Evolutionary conservation across 2,888 invertebrate genomes (phyloP).

Genomic region (Drosophila algonquin): DNA sequence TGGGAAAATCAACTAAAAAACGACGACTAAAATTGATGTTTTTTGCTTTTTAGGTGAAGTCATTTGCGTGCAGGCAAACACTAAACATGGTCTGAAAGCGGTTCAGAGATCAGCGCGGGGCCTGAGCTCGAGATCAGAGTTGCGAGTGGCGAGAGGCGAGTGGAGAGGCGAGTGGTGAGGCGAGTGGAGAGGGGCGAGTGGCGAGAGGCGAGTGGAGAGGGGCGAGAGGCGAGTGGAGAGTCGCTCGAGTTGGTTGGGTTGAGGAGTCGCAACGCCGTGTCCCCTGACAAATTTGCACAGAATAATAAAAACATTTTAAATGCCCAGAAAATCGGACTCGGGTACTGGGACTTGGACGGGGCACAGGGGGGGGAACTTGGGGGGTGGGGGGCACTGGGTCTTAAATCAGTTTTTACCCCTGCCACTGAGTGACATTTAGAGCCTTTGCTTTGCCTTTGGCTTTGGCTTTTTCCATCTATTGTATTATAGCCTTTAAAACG

Average conservation of each 20-base stretch:
- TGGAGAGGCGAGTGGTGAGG: background rate
- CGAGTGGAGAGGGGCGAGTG: background rate
- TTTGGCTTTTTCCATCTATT: background rate
- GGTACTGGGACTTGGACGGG: background rate
- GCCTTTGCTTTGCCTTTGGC: constrained; percentile 28
- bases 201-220: constrained; percentile 15
- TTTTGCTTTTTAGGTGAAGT: constrained; percentile 49
- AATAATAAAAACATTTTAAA: constrained; percentile 53
- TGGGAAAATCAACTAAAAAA: constrained; percentile 30
- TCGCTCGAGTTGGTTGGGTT: constrained; percentile 9
- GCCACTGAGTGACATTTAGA: constrained; percentile 44
- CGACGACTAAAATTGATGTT: constrained; percentile 48
- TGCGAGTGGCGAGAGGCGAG: constrained; percentile 9
- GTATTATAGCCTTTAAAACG: constrained; percentile 20
- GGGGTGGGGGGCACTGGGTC: background rate
- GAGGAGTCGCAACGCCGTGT: constrained; percentile 35
- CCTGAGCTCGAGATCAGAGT: constrained; percentile 46
- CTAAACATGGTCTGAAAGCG: constrained; percentile 41
- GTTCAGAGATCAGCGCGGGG: constrained; percentile 61
- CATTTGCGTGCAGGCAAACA: constrained; percentile 57
- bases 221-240: too few species aligned
- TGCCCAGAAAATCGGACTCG: constrained; percentile 44
- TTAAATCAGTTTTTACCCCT: constrained; percentile 41
- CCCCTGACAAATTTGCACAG: constrained; percentile 48
- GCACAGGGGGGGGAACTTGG: too few species aligned